Base-by-base conservation (phyloP, 2,888 invertebrate genomes). In the Autographa gamma region DNA sequence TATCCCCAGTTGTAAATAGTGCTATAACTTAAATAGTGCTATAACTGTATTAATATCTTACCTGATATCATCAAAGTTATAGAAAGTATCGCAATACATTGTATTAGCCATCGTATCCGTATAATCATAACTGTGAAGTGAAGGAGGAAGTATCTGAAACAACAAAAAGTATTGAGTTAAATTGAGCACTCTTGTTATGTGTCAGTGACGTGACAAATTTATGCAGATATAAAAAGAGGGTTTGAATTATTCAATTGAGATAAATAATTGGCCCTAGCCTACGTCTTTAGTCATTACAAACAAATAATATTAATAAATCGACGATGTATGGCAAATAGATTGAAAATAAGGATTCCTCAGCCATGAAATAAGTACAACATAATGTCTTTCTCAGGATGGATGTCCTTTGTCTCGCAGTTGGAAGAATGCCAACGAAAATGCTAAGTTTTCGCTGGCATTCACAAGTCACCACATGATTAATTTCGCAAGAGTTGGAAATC, bases 31-130 rank as follows among this genome's bases (percentile, higher is more conserved):
- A 1, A 18, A 19, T n/a, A n/a, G n/a, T n/a, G n/a, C n/a, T n/a
- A n/a, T n/a, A n/a, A n/a, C n/a, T n/a, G 18, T 54, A 16, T 6
- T 9, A 19, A 18, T 18, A 16, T 69, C 86, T 80, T 79, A 94
- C 95, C 95, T 92, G 89, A 92, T 89, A 85, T 91, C 88, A 84
- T 90, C 87, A 81, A 85, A 79, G 90, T 81, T 77, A 81, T 75
- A 72, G 83, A 76, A 74, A 90, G 77, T 69, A 76, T 81, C 65
- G 89, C 79, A 66, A 91, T 73, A 77, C 88, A 73, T 83, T 87
- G 89, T 66, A 91, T 83, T 74, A 92, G 89, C 93, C 95, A 95
- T 95, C 88, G 85, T 93, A 90, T 91, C 88, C 94, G 91, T 82
- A 93, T 89, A 88, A 94, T 94, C 95, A 95, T 95, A 86, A 89